Evolutionary conservation across 2,888 invertebrate genomes (phyloP).

Genomic region (Volucella zonaria): DNA sequence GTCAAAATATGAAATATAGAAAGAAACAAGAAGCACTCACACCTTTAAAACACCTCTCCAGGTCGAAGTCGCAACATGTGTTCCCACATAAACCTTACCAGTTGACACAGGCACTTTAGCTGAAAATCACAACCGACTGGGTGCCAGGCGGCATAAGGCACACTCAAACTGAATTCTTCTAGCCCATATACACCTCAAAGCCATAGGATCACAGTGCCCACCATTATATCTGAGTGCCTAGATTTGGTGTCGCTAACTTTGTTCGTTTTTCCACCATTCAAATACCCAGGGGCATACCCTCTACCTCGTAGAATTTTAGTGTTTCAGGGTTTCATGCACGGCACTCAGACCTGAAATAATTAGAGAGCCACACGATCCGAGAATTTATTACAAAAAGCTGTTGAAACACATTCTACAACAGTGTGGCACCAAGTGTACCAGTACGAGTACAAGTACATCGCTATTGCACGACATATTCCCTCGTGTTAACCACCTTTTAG

Average conservation of each 20-base stretch:
- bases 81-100: slow-evolving; percentile 46
- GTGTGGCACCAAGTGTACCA: slow-evolving; percentile 28
- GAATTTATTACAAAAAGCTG: slow-evolving; percentile 71
- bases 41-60: neutral
- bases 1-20: too few species aligned
- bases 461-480: slow-evolving; percentile 60
- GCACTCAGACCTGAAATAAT: slow-evolving; percentile 48
- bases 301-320: neutral
- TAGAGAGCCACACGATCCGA: slow-evolving; percentile 67
- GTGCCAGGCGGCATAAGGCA: slow-evolving; percentile 40
- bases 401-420: slow-evolving; percentile 64
- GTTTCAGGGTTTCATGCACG: neutral
- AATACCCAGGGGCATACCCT: neutral
- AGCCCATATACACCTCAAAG: slow-evolving; percentile 25
- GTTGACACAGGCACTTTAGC: slow-evolving; percentile 27
- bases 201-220: slow-evolving; percentile 18
- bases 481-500: slow-evolving; percentile 26
- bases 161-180: slow-evolving; percentile 30
- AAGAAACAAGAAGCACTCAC: neutral
- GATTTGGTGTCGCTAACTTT: slow-evolving; percentile 40
- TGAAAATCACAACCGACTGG: slow-evolving; percentile 33
- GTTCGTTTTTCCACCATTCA: slow-evolving; percentile 7
- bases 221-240: slow-evolving; percentile 14
- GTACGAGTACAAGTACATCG: neutral
- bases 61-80: slow-evolving; percentile 46